These are phyloP conservation scores for Pseudolycoriella hygida DNA, from an alignment of 2,888 invertebrate species.

Conservation along the genomic window DNA sequence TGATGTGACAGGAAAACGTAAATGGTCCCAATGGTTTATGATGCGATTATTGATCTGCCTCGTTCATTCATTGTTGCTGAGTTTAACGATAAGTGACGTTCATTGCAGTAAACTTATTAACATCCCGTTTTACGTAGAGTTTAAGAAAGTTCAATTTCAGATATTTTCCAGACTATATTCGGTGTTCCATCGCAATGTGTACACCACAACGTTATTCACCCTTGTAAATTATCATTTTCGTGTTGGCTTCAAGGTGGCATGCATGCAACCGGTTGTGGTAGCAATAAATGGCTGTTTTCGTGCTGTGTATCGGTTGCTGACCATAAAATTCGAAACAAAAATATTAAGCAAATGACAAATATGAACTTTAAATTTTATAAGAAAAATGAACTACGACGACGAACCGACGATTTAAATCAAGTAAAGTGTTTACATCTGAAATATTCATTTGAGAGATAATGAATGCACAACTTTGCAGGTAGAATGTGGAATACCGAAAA, in stretches of 20 bases:
- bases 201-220: conserved; percentile 36
- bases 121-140: too few species aligned
- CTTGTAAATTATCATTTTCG: conserved; percentile 50
- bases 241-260: conserved; percentile 62
- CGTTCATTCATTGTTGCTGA: too few species aligned
- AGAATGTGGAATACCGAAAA: conserved; percentile 51
- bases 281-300: conserved; percentile 49
- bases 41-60: too few species aligned
- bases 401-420: conserved; percentile 21
- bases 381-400: conserved; percentile 21
- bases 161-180: conserved; percentile 23
- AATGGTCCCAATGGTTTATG: too few species aligned
- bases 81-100: too few species aligned
- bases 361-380: not conserved
- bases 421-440: too few species aligned
- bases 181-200: conserved; percentile 27
- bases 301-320: conserved; percentile 39
- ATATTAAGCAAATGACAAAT: not conserved
- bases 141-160: too few species aligned
- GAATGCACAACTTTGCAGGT: too few species aligned
- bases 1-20: too few species aligned
- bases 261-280: conserved; percentile 46
- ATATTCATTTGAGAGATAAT: too few species aligned
- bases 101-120: too few species aligned
- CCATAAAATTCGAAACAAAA: conserved; percentile 15